Percentiles rank a stretch among this genome's conserved stretches.
phyloP scores from a whole-genome alignment of 2,888 invertebrate genomes.

The Theretra japonica region DNA sequence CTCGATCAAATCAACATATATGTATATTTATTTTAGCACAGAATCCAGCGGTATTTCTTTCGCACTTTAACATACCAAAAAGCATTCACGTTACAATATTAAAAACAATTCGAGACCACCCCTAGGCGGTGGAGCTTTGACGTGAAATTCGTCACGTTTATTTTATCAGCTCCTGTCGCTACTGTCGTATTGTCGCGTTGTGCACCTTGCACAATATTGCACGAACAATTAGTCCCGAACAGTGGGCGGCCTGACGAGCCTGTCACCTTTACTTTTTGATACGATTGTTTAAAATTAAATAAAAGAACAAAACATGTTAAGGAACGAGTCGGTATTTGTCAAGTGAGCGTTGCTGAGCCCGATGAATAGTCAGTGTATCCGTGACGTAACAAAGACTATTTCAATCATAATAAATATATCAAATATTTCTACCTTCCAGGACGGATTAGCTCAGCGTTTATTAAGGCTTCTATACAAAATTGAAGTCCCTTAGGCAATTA shows the following conservation, averaged over 20 bases:
- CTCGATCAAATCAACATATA: too few relatives aligned
- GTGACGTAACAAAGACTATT: too few relatives aligned
- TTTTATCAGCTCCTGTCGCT: slow-evolving; percentile 10
- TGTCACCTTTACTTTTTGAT: slow-evolving; percentile 16
- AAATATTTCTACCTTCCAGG: too few relatives aligned
- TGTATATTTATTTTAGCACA: too few relatives aligned
- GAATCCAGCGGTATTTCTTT: too few relatives aligned
- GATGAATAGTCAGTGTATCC: too few relatives aligned
- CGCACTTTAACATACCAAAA: neutral
- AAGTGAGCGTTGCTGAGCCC: neutral
- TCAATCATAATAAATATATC: too few relatives aligned
- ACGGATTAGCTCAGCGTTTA: too few relatives aligned
- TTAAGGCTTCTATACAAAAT: too few relatives aligned
- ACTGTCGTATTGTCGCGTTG: slow-evolving; percentile 36
- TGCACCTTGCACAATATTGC: slow-evolving; percentile 26
- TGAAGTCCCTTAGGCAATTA: too few relatives aligned
- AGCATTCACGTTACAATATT: neutral
- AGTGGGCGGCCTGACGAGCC: neutral
- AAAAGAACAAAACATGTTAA: neutral
- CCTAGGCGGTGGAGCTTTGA: neutral
- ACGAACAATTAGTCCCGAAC: neutral
- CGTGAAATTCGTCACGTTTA: slow-evolving; percentile 2
- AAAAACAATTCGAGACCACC: slow-evolving; percentile 12
- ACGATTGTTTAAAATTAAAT: neutral
- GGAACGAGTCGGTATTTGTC: neutral